phyloP scores from a whole-genome alignment of 2,797 vertebrate species.

The Brachymystax lenok region DNA sequence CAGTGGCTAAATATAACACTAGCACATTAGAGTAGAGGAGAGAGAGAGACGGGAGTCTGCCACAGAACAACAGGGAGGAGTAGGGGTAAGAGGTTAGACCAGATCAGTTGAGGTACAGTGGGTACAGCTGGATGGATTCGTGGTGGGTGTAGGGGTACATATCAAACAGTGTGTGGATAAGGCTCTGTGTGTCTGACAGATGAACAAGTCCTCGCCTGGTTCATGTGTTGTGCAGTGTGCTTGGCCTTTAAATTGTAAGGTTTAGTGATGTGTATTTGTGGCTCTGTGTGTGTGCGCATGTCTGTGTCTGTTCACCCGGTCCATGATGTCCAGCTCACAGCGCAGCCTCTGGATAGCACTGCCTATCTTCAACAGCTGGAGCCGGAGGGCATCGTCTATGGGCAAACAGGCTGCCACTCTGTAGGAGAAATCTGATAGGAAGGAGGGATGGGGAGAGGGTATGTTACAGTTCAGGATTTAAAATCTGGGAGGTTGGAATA shows the following conservation, averaged over 20 bases:
- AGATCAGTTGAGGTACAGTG: not conserved
- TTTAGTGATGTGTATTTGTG: not conserved
- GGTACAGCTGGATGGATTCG: too few relatives aligned
- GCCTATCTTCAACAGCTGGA: constrained; percentile 93
- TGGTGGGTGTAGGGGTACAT: too few relatives aligned
- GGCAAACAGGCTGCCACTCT: constrained; percentile 96
- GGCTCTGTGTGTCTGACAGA: not conserved
- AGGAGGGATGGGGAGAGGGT: constrained; percentile 9
- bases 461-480: too few relatives aligned
- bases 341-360: constrained; percentile 96
- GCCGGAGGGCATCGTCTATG: constrained; percentile 90
- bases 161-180: too few relatives aligned
- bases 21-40: not conserved
- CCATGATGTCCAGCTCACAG: constrained; percentile 97
- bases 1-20: constrained; percentile 7
- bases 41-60: not conserved
- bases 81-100: not conserved
- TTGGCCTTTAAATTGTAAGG: too few relatives aligned
- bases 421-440: constrained; percentile 92
- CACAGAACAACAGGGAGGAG: not conserved
- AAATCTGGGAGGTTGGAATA: too few relatives aligned
- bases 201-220: too few relatives aligned
- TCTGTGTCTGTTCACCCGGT: constrained; percentile 78
- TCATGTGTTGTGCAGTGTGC: too few relatives aligned
- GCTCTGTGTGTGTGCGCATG: not conserved